phyloP scores from a whole-genome alignment of 2,113 vertebrate species.

The Thunnus maccoyii region DNA sequence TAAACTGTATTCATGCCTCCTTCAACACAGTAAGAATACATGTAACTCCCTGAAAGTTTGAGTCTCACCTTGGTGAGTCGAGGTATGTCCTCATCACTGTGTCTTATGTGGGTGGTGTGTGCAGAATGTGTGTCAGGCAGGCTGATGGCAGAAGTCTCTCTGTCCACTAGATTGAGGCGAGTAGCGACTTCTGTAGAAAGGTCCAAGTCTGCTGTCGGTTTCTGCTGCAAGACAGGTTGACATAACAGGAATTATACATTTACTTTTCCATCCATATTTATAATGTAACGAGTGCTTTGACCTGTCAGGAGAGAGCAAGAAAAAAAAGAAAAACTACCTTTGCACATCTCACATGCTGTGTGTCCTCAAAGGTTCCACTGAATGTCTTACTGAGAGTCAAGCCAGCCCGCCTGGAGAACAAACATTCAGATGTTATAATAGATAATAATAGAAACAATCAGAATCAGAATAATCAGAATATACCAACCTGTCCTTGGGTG shows the following conservation, averaged over 20 bases:
- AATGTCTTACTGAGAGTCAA: slow-evolving; percentile 59
- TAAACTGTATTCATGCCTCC: neutral
- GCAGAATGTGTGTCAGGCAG: slow-evolving; percentile 64
- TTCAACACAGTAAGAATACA: neutral
- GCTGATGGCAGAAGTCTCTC: slow-evolving; percentile 69
- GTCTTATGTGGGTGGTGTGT: slow-evolving; percentile 65
- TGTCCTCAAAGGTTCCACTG: slow-evolving; percentile 55
- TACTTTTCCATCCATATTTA: neutral
- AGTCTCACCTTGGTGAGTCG: slow-evolving; percentile 82
- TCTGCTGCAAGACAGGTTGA: slow-evolving; percentile 62
- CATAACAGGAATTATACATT: neutral
- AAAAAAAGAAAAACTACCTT: slow-evolving; percentile 60
- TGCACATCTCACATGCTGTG: slow-evolving; percentile 34
- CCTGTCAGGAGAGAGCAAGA: neutral
- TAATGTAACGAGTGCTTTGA: neutral
- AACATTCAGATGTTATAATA: neutral
- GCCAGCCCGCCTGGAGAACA: slow-evolving; percentile 54
- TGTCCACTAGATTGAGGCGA: slow-evolving; percentile 87
- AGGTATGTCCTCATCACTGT: slow-evolving; percentile 83
- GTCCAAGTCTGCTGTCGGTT: slow-evolving; percentile 83
- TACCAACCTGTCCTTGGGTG: slow-evolving; percentile 77
- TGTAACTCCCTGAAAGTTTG: neutral
- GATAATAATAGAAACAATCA: neutral
- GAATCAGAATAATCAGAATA: neutral
- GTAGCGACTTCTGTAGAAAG: slow-evolving; percentile 90